Percentiles rank a stretch among this genome's conserved stretches.
phyloP scores from a whole-genome alignment of 1,140 invertebrate genomes.

The Saxidomus purpurata region DNA sequence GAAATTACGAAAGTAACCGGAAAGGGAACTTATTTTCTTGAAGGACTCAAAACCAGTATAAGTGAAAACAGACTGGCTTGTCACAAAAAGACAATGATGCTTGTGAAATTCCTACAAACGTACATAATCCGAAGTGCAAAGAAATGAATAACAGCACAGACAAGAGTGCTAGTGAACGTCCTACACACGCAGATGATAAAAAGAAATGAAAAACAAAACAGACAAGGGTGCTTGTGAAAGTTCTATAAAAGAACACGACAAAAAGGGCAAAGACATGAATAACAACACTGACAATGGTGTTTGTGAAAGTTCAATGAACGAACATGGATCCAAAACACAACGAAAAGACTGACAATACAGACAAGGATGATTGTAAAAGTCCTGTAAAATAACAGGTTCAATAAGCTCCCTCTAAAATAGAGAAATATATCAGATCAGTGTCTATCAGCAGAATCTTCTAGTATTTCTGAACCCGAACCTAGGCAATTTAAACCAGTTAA shows the following conservation, averaged over 20 bases:
- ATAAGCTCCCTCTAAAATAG: not conserved
- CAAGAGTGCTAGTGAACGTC: not conserved
- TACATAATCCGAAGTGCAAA: not conserved
- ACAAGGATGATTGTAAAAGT: not conserved
- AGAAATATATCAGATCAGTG: not conserved
- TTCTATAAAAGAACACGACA: not conserved
- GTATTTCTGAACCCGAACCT: not conserved
- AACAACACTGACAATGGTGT: too few species aligned
- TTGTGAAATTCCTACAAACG: not conserved
- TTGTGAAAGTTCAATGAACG: not conserved
- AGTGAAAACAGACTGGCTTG: conserved; percentile 12
- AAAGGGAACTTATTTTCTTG: conserved; percentile 22
- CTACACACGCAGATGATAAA: not conserved
- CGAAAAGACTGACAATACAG: not conserved
- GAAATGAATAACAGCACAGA: not conserved
- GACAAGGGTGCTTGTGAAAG: too few species aligned
- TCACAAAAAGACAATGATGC: not conserved
- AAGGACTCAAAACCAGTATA: not conserved
- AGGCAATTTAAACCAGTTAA: not conserved
- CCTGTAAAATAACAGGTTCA: not conserved
- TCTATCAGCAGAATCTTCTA: not conserved
- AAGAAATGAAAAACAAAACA: not conserved
- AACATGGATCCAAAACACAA: not conserved
- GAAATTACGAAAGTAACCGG: not conserved
- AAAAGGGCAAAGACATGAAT: too few species aligned